Base-by-base conservation (phyloP, 30 jellyfish, hydroid and myxozoan genomes). In the Turritopsis dohrnii region DNA sequence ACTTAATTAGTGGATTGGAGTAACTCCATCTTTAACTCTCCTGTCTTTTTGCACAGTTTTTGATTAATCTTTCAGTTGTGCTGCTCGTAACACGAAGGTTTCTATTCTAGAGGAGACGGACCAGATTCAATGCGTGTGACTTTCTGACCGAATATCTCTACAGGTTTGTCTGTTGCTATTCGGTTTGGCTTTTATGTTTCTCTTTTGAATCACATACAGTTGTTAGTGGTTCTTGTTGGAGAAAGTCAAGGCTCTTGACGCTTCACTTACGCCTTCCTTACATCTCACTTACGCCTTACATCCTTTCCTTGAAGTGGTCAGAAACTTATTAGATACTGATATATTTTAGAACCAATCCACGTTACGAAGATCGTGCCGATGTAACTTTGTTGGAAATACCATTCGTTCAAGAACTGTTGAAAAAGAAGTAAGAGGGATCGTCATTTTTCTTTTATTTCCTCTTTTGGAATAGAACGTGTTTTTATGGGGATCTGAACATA, bases 61-160 rank as follows among this genome's bases (percentile, higher is more conserved):
- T n/a, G n/a, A n/a, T n/a, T 41, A 13, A 41, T 41, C 60, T 41
- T 41, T 41, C n/a, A n/a, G n/a, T n/a, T 3, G 60, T 41, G 60
- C 60, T 41, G 60, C 60, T 41, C 13, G 13, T 41, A 41, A 41
- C 13, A 13, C 13, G 60, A 41, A 41, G 60, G 22, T 69, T 69
- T 69, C 21, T 71, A 65, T 82, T 90, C 18, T 76, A 94, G 99
- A 89, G 94, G 88, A 94, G 79, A 53, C 86, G 99, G 74, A 85
- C 99, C 52, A 88, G 79, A 52, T 94, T 94, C 87, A 94, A 94
- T 86, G 96, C 96, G 17, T 94, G 99, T 83, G 99, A 94, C 75
- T 94, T 72, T 72, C 89, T 94, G 52, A 86, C 99, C 1, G 96
- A 94, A 79, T 86, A 94, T 79, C 87, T 94, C 7, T 94, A 94